phyloP scores from a whole-genome alignment of 2,113 vertebrate genomes.

The Mesocricetus auratus region DNA sequence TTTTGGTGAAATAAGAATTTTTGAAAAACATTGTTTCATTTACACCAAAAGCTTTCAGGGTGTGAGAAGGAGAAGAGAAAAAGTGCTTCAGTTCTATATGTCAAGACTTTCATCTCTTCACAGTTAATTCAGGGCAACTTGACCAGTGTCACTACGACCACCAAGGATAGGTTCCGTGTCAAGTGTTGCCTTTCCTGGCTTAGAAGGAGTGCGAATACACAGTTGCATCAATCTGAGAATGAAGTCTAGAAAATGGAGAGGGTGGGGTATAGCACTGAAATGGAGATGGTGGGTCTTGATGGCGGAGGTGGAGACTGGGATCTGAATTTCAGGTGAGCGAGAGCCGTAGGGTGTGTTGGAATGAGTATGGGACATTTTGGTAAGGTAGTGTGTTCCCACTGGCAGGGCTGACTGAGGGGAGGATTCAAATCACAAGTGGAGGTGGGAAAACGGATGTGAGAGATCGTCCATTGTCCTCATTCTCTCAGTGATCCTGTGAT shows the following conservation, averaged over 20 bases:
- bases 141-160: neutral
- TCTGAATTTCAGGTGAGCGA: neutral
- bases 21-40: conserved; percentile 1
- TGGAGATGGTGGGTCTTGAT: neutral
- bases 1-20: conserved; percentile 7
- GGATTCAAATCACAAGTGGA: neutral
- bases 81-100: neutral
- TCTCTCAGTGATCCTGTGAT: neutral
- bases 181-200: neutral
- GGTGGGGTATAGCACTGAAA: neutral
- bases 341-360: neutral
- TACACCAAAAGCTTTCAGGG: neutral
- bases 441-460: neutral
- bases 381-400: neutral
- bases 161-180: neutral
- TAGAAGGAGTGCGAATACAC: neutral
- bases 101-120: neutral
- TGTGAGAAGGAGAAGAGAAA: neutral
- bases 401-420: neutral
- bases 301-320: neutral
- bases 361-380: neutral
- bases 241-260: neutral
- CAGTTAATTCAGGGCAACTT: neutral
- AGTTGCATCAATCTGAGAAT: neutral
- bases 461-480: neutral